These are phyloP conservation scores for zebrafish (Danio rerio) DNA, from an alignment of 2,113 vertebrate genomes.

Conservation along the genomic window DNA sequence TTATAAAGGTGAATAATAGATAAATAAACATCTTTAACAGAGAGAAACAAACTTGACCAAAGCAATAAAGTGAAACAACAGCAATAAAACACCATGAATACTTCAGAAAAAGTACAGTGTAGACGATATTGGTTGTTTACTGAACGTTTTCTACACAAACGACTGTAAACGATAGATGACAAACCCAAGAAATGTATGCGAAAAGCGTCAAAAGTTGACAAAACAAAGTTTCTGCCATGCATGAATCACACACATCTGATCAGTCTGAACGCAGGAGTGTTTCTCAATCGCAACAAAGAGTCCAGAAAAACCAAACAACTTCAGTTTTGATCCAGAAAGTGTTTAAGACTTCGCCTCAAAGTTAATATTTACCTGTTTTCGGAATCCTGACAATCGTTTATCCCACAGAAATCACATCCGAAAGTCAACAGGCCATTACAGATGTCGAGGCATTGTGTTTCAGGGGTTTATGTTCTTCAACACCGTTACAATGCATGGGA, in stretches of 20 bases:
- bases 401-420: conserved; percentile 8
- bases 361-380: conserved; percentile 54
- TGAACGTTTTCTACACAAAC: not conserved
- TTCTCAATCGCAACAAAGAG: conserved; percentile 55
- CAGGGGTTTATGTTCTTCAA: conserved; percentile 43
- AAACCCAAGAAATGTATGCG: not conserved
- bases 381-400: conserved; percentile 42
- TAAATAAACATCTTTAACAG: no score
- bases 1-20: no score
- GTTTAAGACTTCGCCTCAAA: conserved; percentile 24
- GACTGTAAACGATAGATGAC: not conserved
- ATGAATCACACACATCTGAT: conserved; percentile 22
- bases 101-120: not conserved
- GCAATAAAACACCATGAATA: no score
- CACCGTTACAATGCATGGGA: conserved; percentile 58
- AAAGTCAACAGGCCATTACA: conserved; percentile 42
- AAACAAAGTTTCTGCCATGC: conserved; percentile 6
- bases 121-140: not conserved
- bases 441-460: conserved; percentile 48
- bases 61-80: no score
- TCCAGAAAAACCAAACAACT: conserved; percentile 51
- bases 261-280: conserved; percentile 2
- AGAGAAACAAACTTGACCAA: no score
- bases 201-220: not conserved
- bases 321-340: conserved; percentile 46